phyloP scores from a whole-genome alignment of 2,888 invertebrate species.

The Gymnosoma rotundatum region DNA sequence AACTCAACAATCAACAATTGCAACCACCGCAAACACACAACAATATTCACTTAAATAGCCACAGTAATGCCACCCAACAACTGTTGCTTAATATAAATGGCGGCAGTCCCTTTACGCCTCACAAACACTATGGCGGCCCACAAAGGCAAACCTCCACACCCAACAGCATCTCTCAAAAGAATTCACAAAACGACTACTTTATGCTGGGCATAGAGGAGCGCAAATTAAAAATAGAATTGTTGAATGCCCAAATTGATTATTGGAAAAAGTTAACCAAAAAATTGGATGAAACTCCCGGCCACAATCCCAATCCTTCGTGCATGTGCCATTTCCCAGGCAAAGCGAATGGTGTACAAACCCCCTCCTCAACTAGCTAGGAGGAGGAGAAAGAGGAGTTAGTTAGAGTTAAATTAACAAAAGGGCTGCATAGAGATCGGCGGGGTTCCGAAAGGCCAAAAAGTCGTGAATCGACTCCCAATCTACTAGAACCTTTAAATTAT shows the following conservation, averaged over 20 bases:
- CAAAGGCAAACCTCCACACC: slow-evolving; percentile 64
- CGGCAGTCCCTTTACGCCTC: slow-evolving; percentile 58
- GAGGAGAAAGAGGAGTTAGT: slow-evolving; percentile 62
- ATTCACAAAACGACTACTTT: slow-evolving; percentile 77
- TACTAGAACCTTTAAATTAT: slow-evolving; percentile 59
- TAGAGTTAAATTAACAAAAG: slow-evolving; percentile 15
- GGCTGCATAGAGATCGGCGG: neutral
- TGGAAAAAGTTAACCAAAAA: slow-evolving; percentile 81
- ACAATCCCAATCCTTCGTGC: slow-evolving; percentile 78
- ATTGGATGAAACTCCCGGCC: slow-evolving; percentile 76
- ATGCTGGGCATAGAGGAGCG: slow-evolving; percentile 81
- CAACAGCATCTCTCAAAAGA: slow-evolving; percentile 59
- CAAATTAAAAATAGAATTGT: slow-evolving; percentile 80
- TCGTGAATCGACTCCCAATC: slow-evolving; percentile 34
- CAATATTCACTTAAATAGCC: slow-evolving; percentile 54
- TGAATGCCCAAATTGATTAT: slow-evolving; percentile 81
- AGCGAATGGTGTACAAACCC: slow-evolving; percentile 77
- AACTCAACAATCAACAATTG: slow-evolving; percentile 28
- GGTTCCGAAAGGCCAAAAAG: slow-evolving; percentile 1
- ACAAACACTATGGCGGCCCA: slow-evolving; percentile 67
- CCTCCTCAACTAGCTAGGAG: slow-evolving; percentile 79
- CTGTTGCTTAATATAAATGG: slow-evolving; percentile 62
- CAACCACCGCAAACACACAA: slow-evolving; percentile 69
- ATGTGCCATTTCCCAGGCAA: slow-evolving; percentile 79
- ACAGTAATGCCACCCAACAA: slow-evolving; percentile 66